Evolutionary conservation across 2,113 vertebrate genomes (phyloP).

Genomic region (Gavia stellata): DNA sequence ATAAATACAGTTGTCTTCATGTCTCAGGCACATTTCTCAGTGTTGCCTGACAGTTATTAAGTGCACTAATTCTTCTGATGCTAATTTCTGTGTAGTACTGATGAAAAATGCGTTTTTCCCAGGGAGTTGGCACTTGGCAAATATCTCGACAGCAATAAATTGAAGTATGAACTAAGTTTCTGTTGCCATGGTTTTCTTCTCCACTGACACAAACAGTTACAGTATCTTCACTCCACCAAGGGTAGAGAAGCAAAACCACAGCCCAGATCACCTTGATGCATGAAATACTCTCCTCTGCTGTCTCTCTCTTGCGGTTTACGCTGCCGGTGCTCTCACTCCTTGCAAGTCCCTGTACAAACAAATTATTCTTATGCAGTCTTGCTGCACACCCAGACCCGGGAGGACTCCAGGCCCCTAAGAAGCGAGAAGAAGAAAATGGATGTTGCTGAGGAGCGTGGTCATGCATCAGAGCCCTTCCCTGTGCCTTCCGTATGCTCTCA

Average conservation of each 20-base stretch:
- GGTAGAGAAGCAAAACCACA: background rate
- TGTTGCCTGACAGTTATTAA: constrained; percentile 60
- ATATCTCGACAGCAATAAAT: constrained; percentile 31
- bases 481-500: accelerated
- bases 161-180: background rate
- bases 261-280: background rate
- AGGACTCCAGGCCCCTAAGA: background rate
- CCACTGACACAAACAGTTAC: background rate
- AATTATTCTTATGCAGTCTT: background rate
- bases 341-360: background rate
- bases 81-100: constrained; percentile 58
- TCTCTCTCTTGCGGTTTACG: background rate
- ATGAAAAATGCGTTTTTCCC: constrained; percentile 61
- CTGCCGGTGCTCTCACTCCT: background rate
- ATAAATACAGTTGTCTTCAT: constrained; percentile 60
- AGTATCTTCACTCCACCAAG: background rate
- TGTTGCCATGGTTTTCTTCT: constrained; percentile 55
- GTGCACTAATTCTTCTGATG: constrained; percentile 62
- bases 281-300: background rate
- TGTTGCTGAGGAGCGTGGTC: background rate
- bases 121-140: constrained; percentile 28
- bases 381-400: accelerated
- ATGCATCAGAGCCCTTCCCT: accelerated
- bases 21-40: constrained; percentile 30
- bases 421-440: background rate